These are phyloP conservation scores for Caenorhabditis brenneri DNA, from an alignment of 1,140 invertebrate genomes.

Conservation along the genomic window DNA sequence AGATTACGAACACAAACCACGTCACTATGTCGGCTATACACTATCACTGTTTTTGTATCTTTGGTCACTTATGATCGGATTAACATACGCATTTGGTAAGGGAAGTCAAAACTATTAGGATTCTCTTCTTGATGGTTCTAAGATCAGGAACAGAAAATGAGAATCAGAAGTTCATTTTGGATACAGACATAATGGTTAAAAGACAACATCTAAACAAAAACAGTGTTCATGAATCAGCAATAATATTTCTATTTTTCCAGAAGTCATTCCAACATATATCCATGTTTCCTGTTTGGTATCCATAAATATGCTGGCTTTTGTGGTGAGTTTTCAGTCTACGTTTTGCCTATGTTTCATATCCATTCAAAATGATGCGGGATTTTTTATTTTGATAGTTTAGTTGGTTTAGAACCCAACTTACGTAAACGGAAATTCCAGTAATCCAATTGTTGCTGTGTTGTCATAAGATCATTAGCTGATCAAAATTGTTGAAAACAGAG, in stretches of 20 bases:
- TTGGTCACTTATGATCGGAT: slow-evolving; percentile 3
- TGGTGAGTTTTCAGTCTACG: not conserved
- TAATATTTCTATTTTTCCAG: not conserved
- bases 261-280: slow-evolving; percentile 34
- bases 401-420: too few relatives aligned
- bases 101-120: too few relatives aligned
- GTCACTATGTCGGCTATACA: slow-evolving; percentile 40
- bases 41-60: slow-evolving; percentile 38
- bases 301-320: slow-evolving; percentile 25
- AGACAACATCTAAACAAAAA: not conserved
- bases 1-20: slow-evolving; percentile 44
- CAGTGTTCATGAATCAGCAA: not conserved
- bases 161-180: too few relatives aligned
- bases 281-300: slow-evolving; percentile 4
- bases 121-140: too few relatives aligned
- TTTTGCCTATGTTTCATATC: too few relatives aligned
- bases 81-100: slow-evolving; percentile 29
- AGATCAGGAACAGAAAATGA: too few relatives aligned
- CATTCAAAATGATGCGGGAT: too few relatives aligned
- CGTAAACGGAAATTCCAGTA: too few relatives aligned
- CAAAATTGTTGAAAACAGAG: too few relatives aligned
- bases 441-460: too few relatives aligned
- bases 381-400: too few relatives aligned
- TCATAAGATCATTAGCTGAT: too few relatives aligned
- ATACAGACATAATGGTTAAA: not conserved